Evolutionary conservation across 2,888 invertebrate genomes (phyloP).

Genomic region (Unio delphinus): DNA sequence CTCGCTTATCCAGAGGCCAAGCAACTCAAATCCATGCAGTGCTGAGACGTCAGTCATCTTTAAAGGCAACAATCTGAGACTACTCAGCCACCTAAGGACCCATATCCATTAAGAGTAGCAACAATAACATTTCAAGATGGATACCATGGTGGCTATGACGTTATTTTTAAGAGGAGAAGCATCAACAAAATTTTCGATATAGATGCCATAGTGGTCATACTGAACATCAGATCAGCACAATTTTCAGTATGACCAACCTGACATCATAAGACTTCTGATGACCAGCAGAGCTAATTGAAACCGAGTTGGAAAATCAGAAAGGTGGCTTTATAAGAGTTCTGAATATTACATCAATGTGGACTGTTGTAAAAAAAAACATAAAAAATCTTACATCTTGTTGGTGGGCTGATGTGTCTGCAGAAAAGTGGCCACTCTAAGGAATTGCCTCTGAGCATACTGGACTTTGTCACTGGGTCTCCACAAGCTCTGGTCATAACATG

Average conservation of each 20-base stretch:
- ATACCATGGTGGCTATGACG: too few species aligned
- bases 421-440: slow-evolving; percentile 48
- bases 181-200: too few species aligned
- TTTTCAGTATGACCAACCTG: too few species aligned
- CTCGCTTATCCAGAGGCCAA: too few species aligned
- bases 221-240: not conserved
- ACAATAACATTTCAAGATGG: too few species aligned
- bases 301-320: too few species aligned
- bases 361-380: not conserved
- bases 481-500: slow-evolving; percentile 11
- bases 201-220: not conserved
- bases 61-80: too few species aligned
- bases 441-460: slow-evolving; percentile 46
- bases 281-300: not conserved
- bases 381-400: slow-evolving; percentile 42
- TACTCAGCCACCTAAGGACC: too few species aligned
- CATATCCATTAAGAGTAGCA: too few species aligned
- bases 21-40: too few species aligned
- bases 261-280: not conserved
- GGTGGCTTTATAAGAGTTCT: not conserved
- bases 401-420: slow-evolving; percentile 45
- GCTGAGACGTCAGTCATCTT: too few species aligned
- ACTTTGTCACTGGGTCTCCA: slow-evolving; percentile 50
- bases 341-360: not conserved
- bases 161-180: too few species aligned